Conservation (phyloP, 2,797 vertebrate species). For the Champsocephalus gunnari region DNA sequence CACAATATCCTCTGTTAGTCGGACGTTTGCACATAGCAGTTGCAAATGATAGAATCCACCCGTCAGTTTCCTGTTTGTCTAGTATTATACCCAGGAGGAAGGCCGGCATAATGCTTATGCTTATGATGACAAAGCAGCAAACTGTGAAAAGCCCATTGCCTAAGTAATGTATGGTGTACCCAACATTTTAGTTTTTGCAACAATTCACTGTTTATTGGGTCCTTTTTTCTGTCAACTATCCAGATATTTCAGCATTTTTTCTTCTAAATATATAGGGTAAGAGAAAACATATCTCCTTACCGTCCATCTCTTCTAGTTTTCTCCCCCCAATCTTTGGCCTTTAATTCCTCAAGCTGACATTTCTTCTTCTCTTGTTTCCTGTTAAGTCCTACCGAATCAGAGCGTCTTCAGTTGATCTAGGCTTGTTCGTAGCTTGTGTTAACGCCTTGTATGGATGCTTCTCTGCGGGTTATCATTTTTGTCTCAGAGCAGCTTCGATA, state of each 20-base stretch:
- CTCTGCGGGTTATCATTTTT: constrained; percentile 32
- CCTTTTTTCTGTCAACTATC: background rate
- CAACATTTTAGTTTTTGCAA: background rate
- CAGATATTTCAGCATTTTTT: background rate
- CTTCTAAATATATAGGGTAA: background rate
- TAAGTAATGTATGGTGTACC: background rate
- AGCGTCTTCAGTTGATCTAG: constrained; percentile 20
- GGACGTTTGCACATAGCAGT: no score
- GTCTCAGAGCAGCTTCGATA: constrained; percentile 20
- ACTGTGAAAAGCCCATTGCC: no score
- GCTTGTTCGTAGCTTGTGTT: constrained; percentile 25
- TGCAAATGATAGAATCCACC: background rate
- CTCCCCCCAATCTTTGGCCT: background rate
- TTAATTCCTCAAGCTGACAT: constrained; percentile 2
- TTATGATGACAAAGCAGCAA: background rate
- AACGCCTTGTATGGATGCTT: background rate
- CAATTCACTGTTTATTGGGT: background rate
- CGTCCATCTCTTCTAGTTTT: background rate
- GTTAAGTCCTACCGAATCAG: constrained; percentile 33
- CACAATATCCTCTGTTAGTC: no score
- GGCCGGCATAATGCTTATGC: background rate
- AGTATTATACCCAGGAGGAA: background rate
- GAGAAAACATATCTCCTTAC: background rate
- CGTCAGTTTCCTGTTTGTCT: background rate
- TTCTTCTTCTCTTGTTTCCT: constrained; percentile 30